These are phyloP conservation scores for Pteronura brasiliensis DNA, from an alignment of 2,113 vertebrate genomes.

Conservation along the genomic window DNA sequence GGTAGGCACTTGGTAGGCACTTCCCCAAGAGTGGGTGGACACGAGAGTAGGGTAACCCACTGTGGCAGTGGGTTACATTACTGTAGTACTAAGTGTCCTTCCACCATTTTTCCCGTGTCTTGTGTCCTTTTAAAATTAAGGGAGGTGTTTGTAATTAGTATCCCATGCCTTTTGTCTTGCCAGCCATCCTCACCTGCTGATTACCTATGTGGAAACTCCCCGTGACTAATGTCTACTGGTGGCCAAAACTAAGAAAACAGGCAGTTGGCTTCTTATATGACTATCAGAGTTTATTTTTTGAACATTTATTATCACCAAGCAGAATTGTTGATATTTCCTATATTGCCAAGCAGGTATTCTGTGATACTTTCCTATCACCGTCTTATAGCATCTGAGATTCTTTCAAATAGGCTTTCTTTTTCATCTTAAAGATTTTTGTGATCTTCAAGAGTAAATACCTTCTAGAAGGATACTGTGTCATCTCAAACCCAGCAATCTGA, in stretches of 20 bases:
- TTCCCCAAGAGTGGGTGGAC: background rate
- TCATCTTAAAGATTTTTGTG: background rate
- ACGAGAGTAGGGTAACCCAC: background rate
- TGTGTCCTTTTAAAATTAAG: background rate
- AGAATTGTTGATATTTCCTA: background rate
- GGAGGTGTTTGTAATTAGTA: background rate
- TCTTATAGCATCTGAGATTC: background rate
- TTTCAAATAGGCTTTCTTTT: constrained; percentile 1
- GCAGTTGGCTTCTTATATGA: background rate
- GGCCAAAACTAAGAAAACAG: background rate
- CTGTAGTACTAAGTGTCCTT: background rate
- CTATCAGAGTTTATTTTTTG: background rate
- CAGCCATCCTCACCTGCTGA: background rate
- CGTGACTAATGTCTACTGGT: background rate
- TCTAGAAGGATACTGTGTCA: background rate
- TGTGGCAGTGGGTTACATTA: background rate
- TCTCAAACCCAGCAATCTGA: background rate
- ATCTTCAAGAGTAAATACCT: background rate
- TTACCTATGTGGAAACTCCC: background rate
- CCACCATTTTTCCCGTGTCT: background rate
- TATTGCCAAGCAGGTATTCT: background rate
- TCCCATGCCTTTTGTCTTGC: background rate
- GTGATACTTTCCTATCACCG: background rate
- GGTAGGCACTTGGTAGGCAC: background rate
- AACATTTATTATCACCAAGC: background rate